Percentiles rank a stretch among this genome's conserved stretches.
Evolutionary conservation across 2,797 vertebrate genomes (phyloP).

Genomic region (Pseudotriccus pelzelni): DNA sequence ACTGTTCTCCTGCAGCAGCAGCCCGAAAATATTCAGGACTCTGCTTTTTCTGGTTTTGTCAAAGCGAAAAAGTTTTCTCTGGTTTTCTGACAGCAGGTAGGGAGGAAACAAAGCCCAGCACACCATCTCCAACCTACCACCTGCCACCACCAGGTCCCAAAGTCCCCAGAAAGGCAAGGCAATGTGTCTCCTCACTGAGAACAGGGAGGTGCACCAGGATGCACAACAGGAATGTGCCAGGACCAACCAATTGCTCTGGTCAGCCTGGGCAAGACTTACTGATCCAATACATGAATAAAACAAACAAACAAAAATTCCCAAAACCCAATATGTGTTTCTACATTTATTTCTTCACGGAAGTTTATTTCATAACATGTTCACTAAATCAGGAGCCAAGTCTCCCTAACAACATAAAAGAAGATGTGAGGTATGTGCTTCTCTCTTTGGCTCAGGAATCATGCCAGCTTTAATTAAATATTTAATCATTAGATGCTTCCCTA

Average conservation of each 20-base stretch:
- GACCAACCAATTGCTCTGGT: accelerated
- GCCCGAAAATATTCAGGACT: not conserved
- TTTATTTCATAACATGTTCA: not conserved
- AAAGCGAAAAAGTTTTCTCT: not conserved
- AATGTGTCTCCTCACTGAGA: not conserved
- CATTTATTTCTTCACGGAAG: not conserved
- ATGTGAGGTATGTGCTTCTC: not conserved
- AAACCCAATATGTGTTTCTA: accelerated
- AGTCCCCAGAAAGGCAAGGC: not conserved
- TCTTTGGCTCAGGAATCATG: not conserved
- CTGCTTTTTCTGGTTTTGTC: not conserved
- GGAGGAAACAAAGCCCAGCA: not conserved
- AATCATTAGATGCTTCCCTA: not conserved
- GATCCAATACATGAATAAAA: not conserved
- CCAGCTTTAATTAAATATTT: not conserved
- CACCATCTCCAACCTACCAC: not conserved
- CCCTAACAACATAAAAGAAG: not conserved
- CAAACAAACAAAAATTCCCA: too few species aligned
- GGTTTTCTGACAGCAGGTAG: not conserved
- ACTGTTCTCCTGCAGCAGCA: not conserved
- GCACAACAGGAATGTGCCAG: accelerated
- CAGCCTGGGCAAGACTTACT: not conserved
- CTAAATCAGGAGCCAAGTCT: not conserved
- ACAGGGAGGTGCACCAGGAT: not conserved
- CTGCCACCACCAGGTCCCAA: not conserved